These are phyloP conservation scores for Erethizon dorsatum DNA, from an alignment of 2,797 vertebrate genomes.

Conservation along the genomic window DNA sequence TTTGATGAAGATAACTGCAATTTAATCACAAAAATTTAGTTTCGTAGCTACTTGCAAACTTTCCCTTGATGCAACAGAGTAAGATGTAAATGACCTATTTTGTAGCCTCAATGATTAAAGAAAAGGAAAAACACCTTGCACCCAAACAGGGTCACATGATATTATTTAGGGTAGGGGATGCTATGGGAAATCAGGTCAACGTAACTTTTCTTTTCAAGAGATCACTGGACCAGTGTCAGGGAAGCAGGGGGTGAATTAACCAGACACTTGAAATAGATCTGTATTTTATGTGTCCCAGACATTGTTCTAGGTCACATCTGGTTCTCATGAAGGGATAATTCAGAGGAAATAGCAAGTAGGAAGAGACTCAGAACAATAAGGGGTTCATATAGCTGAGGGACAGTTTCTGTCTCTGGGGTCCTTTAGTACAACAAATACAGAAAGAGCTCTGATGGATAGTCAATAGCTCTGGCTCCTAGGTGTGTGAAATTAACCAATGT, in stretches of 20 bases:
- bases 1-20: background rate
- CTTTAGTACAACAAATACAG: background rate
- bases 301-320: background rate
- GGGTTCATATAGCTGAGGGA: background rate
- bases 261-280: background rate
- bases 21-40: background rate
- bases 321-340: background rate
- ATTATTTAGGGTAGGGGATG: slow-evolving; percentile 1
- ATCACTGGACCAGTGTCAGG: background rate
- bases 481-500: background rate
- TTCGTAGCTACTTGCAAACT: slow-evolving; percentile 5
- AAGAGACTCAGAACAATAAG: background rate
- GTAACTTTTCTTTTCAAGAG: background rate
- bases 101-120: background rate
- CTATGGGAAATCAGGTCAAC: background rate
- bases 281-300: background rate
- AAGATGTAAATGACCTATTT: background rate
- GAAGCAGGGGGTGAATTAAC: background rate
- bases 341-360: background rate
- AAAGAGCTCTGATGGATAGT: background rate
- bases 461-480: background rate
- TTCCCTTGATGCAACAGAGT: background rate
- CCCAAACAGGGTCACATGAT: background rate
- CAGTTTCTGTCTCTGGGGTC: background rate
- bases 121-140: background rate